These are phyloP conservation scores for Dunckerocampus dactyliophorus DNA, from an alignment of 2,113 vertebrate genomes.

Conservation along the genomic window DNA sequence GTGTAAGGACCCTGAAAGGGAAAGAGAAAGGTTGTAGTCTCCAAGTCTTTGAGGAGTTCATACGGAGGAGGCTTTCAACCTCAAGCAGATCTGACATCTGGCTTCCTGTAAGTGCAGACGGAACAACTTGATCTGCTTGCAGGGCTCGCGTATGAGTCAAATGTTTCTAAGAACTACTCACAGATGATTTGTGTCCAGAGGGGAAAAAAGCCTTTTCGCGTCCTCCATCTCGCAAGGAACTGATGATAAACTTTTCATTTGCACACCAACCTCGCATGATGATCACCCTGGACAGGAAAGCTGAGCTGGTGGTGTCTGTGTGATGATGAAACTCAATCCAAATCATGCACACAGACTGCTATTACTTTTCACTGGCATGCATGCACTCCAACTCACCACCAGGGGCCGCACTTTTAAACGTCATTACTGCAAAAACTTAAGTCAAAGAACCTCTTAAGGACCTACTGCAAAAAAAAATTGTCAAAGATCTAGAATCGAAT, in stretches of 20 bases:
- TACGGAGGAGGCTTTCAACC: not conserved
- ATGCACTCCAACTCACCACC: not conserved
- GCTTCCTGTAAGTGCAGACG: not conserved
- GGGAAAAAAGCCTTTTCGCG: no score
- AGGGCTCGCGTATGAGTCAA: not conserved
- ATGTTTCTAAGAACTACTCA: no score
- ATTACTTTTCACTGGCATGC: not conserved
- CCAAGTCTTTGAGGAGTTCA: not conserved
- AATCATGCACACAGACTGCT: not conserved
- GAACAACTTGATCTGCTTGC: constrained; percentile 10
- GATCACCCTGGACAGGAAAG: not conserved
- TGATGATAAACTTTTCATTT: not conserved
- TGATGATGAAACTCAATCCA: not conserved
- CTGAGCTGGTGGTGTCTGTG: not conserved
- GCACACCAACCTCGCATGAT: not conserved
- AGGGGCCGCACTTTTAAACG: not conserved
- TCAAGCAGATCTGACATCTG: not conserved
- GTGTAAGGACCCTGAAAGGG: not conserved
- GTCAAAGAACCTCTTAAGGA: no score
- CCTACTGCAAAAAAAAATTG: no score
- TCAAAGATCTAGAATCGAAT: no score
- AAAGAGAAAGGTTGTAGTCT: not conserved
- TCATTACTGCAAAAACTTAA: not conserved
- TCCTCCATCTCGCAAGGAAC: no score
- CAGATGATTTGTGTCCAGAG: no score